phyloP scores from a whole-genome alignment of 2,888 invertebrate species.

The Hesperia comma region DNA sequence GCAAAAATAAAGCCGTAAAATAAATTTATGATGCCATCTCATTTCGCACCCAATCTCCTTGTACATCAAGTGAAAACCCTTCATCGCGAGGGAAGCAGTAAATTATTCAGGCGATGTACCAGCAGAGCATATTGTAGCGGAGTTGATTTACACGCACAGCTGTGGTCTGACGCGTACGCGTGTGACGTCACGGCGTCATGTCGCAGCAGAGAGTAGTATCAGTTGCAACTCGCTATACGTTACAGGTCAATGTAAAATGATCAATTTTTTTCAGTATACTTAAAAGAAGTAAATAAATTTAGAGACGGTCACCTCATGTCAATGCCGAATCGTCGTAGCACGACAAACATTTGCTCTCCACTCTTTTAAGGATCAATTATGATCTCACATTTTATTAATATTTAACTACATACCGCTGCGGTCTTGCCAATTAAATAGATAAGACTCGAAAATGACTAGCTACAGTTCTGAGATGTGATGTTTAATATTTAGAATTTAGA shows the following conservation, averaged over 20 bases:
- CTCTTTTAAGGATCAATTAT: too few relatives aligned
- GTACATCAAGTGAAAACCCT: constrained; percentile 21
- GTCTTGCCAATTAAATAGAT: too few relatives aligned
- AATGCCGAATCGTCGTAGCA: too few relatives aligned
- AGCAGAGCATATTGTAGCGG: constrained; percentile 29
- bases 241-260: not conserved
- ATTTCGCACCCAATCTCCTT: constrained; percentile 29
- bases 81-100: constrained; percentile 31
- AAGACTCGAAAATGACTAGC: too few relatives aligned
- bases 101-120: constrained; percentile 33
- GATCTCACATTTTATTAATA: too few relatives aligned
- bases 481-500: too few relatives aligned
- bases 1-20: constrained; percentile 20
- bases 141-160: constrained; percentile 34
- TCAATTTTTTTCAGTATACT: too few relatives aligned
- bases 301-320: too few relatives aligned
- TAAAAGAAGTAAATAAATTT: too few relatives aligned
- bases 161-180: constrained; percentile 5
- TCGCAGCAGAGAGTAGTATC: not conserved
- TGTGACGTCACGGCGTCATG: constrained; percentile 18
- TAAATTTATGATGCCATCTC: constrained; percentile 23
- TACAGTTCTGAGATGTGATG: too few relatives aligned
- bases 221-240: constrained; percentile 1
- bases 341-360: too few relatives aligned
- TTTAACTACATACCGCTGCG: too few relatives aligned